These are phyloP conservation scores for Esox masquinongy DNA, from an alignment of 2,797 vertebrate genomes.

Conservation along the genomic window DNA sequence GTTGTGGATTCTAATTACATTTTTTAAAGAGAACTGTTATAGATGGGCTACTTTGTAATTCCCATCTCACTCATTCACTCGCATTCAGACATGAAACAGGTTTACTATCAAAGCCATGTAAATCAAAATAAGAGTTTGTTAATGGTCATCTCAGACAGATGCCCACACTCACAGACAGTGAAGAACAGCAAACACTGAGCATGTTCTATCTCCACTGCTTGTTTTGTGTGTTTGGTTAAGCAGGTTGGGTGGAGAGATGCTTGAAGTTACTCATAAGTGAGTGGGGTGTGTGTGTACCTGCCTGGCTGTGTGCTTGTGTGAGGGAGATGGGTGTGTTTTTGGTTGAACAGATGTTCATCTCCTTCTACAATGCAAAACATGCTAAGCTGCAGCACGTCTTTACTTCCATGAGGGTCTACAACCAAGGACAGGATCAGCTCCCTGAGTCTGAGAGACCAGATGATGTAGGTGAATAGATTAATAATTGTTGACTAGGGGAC, in stretches of 20 bases:
- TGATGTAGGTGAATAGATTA: neutral
- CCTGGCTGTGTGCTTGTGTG: slow-evolving; percentile 8
- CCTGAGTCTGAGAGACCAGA: neutral
- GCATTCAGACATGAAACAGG: neutral
- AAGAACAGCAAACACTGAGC: neutral
- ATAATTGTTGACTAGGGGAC: too few species aligned
- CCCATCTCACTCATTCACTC: neutral
- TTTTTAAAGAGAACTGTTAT: neutral
- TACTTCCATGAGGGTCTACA: too few species aligned
- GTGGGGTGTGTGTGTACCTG: slow-evolving; percentile 20
- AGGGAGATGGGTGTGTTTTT: neutral
- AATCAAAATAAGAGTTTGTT: neutral
- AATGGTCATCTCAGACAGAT: neutral
- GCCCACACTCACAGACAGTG: neutral
- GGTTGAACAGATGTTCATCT: neutral
- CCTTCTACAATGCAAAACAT: neutral
- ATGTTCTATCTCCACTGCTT: slow-evolving; percentile 20
- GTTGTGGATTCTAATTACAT: neutral
- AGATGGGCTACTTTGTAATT: neutral
- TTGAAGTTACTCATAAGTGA: neutral
- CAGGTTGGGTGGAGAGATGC: slow-evolving; percentile 6
- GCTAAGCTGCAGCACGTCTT: too few species aligned
- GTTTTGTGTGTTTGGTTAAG: slow-evolving; percentile 42
- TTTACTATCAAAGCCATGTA: slow-evolving; percentile 10
- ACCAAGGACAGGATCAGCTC: too few species aligned